Evolutionary conservation across 53 echinoderm and acorn worm genomes (phyloP), one percentile per base, ranked within the genome.

Genomic region (Mesocentrotus franciscanus): DNA sequence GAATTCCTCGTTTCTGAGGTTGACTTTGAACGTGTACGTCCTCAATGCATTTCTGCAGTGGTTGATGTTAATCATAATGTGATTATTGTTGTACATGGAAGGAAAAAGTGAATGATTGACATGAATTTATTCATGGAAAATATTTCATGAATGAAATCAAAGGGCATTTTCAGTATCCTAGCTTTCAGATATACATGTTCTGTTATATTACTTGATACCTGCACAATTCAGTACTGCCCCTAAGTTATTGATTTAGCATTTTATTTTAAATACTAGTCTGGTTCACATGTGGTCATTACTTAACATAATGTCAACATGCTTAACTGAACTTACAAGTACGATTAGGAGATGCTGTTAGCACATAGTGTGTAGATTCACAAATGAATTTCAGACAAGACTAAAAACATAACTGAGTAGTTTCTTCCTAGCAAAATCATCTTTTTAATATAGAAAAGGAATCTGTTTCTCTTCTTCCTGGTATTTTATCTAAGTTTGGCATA

Each of bases 1-100:
- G 97, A 97, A 97, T 97, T 97, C 97, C 97, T 97, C 97, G 95
- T 96, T 97, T 96, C 95, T 97, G 96, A 97, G 94, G 66, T 83
- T 84, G 94, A 66, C 92, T 4, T 92, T 33, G 33, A 81, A 81
- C 17, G 81, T 15, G 15, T 16, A 20, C 42, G 42, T 68, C 22
- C 8, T 24, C 20, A 68, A 68, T 68, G 4, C 1, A 20, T 68
- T 6, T 20, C 24, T 24, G 68, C 68, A 68, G 6, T 18, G 24
- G 24, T 24, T 24, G 24, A 68, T 24, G 8, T 68, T 68, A 24
- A 68, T 24, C 68, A 68, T 24, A 68, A 24, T 22, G 22, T 66
- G 1, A 1, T 66, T 22, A 18, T 20, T 2, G 7, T 22, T 66
- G 20, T 66, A 49, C 49, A 49, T 49, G 49, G 3, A 49, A 7